A percentile compares a stretch with the other conserved stretches of the same genome.
Evolutionary conservation across 2,797 vertebrate species (phyloP).

Genomic region (Chiroxiphia lanceolata): DNA sequence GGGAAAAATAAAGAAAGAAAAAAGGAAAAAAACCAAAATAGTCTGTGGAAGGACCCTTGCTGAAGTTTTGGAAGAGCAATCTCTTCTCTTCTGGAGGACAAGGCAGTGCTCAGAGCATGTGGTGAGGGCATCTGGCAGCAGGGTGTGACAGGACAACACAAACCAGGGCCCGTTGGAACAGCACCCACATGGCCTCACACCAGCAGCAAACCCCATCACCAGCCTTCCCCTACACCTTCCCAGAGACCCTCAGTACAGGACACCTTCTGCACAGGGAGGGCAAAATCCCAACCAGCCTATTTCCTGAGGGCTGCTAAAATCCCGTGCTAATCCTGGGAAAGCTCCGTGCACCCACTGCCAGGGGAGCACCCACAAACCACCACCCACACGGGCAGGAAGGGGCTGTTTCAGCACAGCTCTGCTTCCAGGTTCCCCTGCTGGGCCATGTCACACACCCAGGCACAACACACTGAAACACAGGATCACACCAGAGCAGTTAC

Average conservation of each 20-base stretch:
- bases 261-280: neutral
- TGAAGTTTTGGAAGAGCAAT: neutral
- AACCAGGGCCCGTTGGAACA: neutral
- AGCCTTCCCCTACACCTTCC: neutral
- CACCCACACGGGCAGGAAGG: neutral
- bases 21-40: rapidly evolving
- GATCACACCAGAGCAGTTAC: neutral
- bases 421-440: neutral
- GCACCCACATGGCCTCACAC: neutral
- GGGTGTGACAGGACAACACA: neutral
- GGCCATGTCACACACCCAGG: neutral
- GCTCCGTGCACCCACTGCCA: neutral
- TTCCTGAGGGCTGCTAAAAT: neutral
- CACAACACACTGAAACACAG: neutral
- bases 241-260: neutral
- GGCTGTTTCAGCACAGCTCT: neutral
- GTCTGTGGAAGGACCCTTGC: neutral
- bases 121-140: neutral
- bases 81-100: neutral
- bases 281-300: neutral
- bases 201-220: neutral
- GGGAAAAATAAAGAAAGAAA: neutral
- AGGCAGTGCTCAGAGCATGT: neutral
- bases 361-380: neutral
- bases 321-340: neutral